Percentiles rank a stretch among this genome's conserved stretches.
phyloP scores from a whole-genome alignment of 2,888 invertebrate species.

The Synanthedon vespiformis region DNA sequence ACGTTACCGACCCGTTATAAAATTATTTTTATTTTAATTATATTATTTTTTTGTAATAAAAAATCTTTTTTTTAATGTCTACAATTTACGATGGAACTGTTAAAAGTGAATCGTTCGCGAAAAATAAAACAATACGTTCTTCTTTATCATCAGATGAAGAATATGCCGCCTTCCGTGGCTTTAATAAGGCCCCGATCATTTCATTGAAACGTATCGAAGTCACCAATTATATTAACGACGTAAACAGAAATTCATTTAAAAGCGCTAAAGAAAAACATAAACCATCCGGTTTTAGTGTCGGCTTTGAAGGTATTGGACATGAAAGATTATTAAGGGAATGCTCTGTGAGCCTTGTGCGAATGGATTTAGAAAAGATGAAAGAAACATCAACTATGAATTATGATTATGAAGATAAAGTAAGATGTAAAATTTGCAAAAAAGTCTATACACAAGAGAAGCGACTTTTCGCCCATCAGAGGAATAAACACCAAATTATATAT shows the following conservation, averaged over 20 bases:
- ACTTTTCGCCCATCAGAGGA: conserved; percentile 37
- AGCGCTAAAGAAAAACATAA: too few species aligned
- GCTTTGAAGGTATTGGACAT: not conserved
- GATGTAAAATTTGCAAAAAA: conserved; percentile 49
- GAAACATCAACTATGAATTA: conserved; percentile 11
- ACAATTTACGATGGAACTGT: conserved; percentile 27
- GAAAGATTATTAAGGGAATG: conserved; percentile 21
- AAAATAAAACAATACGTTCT: too few species aligned
- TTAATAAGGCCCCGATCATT: conserved; percentile 32
- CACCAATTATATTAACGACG: too few species aligned
- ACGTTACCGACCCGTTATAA: too few species aligned
- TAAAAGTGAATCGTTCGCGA: too few species aligned
- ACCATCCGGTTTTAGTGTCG: too few species aligned
- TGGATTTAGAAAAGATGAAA: conserved; percentile 22
- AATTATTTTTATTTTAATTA: conserved; percentile 11
- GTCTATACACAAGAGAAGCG: conserved; percentile 36
- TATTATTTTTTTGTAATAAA: conserved; percentile 31
- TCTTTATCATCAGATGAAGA: conserved; percentile 4
- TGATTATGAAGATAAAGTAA: conserved; percentile 9
- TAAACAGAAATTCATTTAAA: too few species aligned
- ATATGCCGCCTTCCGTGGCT: conserved; percentile 28
- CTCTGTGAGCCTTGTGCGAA: conserved; percentile 23
- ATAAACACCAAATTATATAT: conserved; percentile 44
- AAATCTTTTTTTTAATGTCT: conserved; percentile 27
- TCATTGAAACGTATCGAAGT: conserved; percentile 25